These are phyloP conservation scores for Triplophysa yarkandensis DNA, from an alignment of 2,797 vertebrate species.

Conservation along the genomic window DNA sequence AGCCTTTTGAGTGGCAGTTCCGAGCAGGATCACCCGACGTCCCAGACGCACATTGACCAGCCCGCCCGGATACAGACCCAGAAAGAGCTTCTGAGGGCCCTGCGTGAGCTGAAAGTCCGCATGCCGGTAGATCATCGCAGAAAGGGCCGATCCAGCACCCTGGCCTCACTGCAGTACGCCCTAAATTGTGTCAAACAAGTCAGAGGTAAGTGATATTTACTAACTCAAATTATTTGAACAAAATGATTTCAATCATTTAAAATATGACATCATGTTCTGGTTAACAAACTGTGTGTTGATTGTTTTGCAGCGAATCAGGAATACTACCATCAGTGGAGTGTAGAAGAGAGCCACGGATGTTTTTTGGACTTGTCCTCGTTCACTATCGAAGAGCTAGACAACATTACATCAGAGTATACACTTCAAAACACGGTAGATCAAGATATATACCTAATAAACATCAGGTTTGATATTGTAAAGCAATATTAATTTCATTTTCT, in stretches of 20 bases:
- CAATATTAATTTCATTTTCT: background rate
- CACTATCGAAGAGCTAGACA: constrained; percentile 74
- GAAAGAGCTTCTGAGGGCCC: constrained; percentile 77
- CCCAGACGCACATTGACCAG: constrained; percentile 76
- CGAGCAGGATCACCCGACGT: constrained; percentile 76
- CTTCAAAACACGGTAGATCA: constrained; percentile 78
- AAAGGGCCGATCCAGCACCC: constrained; percentile 76
- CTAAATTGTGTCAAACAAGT: constrained; percentile 78
- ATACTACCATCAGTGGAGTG: constrained; percentile 73
- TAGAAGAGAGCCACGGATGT: constrained; percentile 64
- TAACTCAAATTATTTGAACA: too few relatives aligned
- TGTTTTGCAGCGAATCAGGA: constrained; percentile 73
- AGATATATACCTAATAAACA: background rate
- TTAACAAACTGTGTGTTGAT: constrained; percentile 9
- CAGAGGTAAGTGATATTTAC: constrained; percentile 72
- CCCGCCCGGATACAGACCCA: constrained; percentile 77
- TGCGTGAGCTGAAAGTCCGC: constrained; percentile 80
- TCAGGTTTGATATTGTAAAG: background rate
- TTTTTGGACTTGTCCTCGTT: constrained; percentile 65
- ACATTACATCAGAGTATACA: constrained; percentile 74
- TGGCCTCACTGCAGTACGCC: constrained; percentile 78
- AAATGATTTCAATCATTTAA: background rate
- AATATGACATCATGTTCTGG: background rate
- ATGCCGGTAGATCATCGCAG: constrained; percentile 77
- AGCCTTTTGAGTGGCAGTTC: constrained; percentile 78